Evolutionary conservation across 2,797 vertebrate species (phyloP), one percentile per base, ranked within the genome.

Genomic region (Thalassophryne amazonica): DNA sequence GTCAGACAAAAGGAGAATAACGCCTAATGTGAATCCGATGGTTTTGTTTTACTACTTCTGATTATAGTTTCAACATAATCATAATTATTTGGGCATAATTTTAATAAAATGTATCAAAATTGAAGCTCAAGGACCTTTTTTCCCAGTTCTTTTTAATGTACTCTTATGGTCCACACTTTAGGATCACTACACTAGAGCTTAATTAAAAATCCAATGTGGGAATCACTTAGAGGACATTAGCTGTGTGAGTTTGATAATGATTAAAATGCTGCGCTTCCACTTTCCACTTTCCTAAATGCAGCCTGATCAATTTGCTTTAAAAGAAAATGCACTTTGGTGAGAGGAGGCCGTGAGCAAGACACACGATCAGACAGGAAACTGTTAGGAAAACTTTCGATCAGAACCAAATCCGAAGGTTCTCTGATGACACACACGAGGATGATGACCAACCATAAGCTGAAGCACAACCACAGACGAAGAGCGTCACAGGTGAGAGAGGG

Each of bases 201-300:
- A 84, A 76, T 49, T 71, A 13, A 30, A 54, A 71, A 78, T 51
- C 41, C 41, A 59, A 54, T 68, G 60, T 55, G 53, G 14, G 40
- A 42, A 76, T 51, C 63, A 57, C 47, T 81, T 12, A 37, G 60
- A 61, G 70, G 64, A 47, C 43, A 69, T 71, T 54, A 72, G 53
- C 27, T 55, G 63, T 70, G 81, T 54, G 14, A 64, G 61, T 63
- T 84, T 45, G 2, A 79, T 84, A 69, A 59, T 64, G 81, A 80
- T 83, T 76, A 67, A 51, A 38, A 37, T 0, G 30, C 45, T 32
- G 35, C 12, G 42, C 69, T 75, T 79, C 67, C 65, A 61, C 60
- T 76, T 69, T 69, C 35, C 52, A 43, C 49, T 64, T n/a, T 2
- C 5, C 36, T 60, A 60, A 81, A 73, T 32, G 60, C 9, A 24